Conservation (phyloP, 2,888 invertebrate genomes). For the Hybos culiciformis region DNA sequence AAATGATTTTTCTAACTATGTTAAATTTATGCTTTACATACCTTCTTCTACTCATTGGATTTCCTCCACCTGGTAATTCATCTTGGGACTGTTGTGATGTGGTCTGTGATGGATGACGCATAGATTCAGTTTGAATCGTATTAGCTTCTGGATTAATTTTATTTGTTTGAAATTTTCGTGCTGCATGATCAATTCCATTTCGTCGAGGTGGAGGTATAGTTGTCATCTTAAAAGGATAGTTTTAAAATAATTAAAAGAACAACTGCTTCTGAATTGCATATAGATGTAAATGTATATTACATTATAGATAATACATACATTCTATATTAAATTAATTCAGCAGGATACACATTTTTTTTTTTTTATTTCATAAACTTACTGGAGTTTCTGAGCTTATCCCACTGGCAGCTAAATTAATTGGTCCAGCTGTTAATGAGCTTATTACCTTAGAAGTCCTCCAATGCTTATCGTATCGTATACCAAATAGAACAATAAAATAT, state of each 20-base stretch:
- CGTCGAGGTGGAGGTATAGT: slow-evolving; percentile 13
- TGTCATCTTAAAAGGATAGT: not conserved
- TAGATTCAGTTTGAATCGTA: slow-evolving; percentile 1
- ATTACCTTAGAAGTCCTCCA: slow-evolving; percentile 36
- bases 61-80: slow-evolving; percentile 11
- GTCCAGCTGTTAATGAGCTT: slow-evolving; percentile 23
- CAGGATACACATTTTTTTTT: not conserved
- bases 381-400: slow-evolving; percentile 20
- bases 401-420: slow-evolving; percentile 20
- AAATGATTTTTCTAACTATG: not conserved
- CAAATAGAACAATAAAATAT: slow-evolving; percentile 49
- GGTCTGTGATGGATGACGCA: slow-evolving; percentile 5
- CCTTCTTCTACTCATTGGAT: slow-evolving; percentile 15
- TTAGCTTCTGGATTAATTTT: slow-evolving; percentile 19
- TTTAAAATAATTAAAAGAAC: not conserved
- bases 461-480: slow-evolving; percentile 50
- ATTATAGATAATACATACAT: no score
- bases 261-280: not conserved
- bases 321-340: not conserved
- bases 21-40: slow-evolving; percentile 1
- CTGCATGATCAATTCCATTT: slow-evolving; percentile 20
- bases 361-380: no score
- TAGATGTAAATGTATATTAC: slow-evolving; percentile 1
- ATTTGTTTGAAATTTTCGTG: slow-evolving; percentile 18
- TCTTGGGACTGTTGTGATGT: slow-evolving; percentile 7